These are phyloP conservation scores for Forpus xanthops DNA, from an alignment of 2,797 vertebrate species.

Conservation along the genomic window DNA sequence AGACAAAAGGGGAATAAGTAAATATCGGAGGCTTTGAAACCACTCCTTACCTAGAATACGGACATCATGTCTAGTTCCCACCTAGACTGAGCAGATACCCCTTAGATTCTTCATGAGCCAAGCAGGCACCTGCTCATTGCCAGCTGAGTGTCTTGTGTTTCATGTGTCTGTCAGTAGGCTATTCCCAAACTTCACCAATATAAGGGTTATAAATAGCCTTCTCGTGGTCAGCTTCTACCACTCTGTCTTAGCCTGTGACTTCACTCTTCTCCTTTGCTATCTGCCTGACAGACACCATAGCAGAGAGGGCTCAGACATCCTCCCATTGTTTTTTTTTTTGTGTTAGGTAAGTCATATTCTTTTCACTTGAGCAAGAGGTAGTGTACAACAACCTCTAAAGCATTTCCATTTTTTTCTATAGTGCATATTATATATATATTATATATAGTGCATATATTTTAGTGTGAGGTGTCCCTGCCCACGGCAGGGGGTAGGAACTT, in stretches of 20 bases:
- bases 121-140: neutral
- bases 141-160: neutral
- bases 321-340: neutral
- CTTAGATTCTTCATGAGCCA: neutral
- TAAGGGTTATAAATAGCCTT: neutral
- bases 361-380: neutral
- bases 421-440: neutral
- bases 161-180: neutral
- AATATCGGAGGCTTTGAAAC: neutral
- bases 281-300: neutral
- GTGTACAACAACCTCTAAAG: neutral
- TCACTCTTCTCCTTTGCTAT: neutral
- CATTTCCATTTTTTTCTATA: neutral
- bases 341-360: neutral
- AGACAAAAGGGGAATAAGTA: constrained; percentile 1
- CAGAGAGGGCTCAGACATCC: neutral
- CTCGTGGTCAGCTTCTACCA: neutral
- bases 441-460: neutral
- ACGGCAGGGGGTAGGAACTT: neutral
- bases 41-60: neutral
- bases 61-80: neutral
- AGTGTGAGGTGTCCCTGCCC: neutral
- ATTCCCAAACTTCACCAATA: neutral
- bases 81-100: neutral
- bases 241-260: neutral